A percentile compares a stretch with the other conserved stretches of the same genome.
These are phyloP conservation scores for Cerastoderma edule DNA, from an alignment of 2,888 invertebrate genomes.

Conservation along the genomic window DNA sequence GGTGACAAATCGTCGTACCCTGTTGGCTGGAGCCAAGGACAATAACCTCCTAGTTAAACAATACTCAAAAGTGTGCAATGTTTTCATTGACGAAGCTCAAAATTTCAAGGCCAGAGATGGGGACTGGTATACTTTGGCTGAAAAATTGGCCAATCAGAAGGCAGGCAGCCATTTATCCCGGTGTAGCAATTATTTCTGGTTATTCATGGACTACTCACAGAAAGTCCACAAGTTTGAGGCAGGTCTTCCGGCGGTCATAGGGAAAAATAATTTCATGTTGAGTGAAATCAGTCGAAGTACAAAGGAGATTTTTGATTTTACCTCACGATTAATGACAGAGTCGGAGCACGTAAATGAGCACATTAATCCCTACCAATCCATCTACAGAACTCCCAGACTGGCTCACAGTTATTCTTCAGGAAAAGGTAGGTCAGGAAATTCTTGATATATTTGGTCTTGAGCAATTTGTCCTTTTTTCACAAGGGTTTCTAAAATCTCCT, in stretches of 20 bases:
- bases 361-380: constrained; percentile 36
- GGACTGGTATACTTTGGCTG: constrained; percentile 73
- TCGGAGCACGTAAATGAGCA: constrained; percentile 49
- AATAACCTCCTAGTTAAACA: constrained; percentile 29
- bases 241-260: constrained; percentile 72
- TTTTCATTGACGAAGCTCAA: constrained; percentile 75
- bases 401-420: constrained; percentile 72
- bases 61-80: constrained; percentile 66
- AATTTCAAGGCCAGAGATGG: constrained; percentile 78
- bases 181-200: constrained; percentile 72
- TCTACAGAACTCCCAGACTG: constrained; percentile 62
- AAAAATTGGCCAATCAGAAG: constrained; percentile 63
- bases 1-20: constrained; percentile 65
- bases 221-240: constrained; percentile 78
- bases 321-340: constrained; percentile 70
- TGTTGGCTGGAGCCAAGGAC: constrained; percentile 59
- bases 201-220: constrained; percentile 78
- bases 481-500: no score
- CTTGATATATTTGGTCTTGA: no score
- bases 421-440: constrained; percentile 38
- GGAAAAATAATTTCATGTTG: constrained; percentile 77
- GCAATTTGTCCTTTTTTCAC: no score
- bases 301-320: constrained; percentile 76
- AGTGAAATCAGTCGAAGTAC: constrained; percentile 75
- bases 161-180: constrained; percentile 34